Base-by-base conservation (phyloP, 2,797 vertebrate species). In the Poeciliopsis presidionis region DNA sequence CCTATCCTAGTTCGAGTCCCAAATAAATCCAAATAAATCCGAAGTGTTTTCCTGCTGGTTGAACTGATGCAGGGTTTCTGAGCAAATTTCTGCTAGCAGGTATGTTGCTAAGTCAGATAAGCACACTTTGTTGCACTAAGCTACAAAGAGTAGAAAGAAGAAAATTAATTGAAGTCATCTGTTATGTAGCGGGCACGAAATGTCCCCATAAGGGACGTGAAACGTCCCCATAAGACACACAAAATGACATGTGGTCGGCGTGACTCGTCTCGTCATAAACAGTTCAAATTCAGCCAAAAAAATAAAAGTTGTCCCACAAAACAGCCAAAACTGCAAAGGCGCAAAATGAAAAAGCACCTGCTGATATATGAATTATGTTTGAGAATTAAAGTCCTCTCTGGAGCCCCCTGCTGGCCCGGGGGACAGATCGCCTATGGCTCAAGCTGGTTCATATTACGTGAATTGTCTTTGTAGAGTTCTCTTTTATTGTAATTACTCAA, bases 401-500 rank as follows among this genome's bases (percentile, higher is more conserved):
- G 12, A 43, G 67, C 41, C 67, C 67, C 43, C 67, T 70, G 13
- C 41, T 46, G 67, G 43, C 43, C 41, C 4, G 67, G 67, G 13
- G 67, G 33, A 65, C 13, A 46, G 67, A 46, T 45, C 3, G 13
- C 22, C 41, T 28, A 18, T 70, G 6, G 6, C 41, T 45, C 25
- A 70, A 28, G 13, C 67, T 13, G 14, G 13, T 28, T 70, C 25
- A 70, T 45, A 70, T 70, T 45, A 16, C 25, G 81, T 82, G 20
- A 53, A 53, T 84, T 80, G 86, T 84, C 79, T 78, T 74, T 73
- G 72, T 88, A 30, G 76, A 63, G 70, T 81, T 88, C 75, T 67
- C 79, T 83, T 79, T 72, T 2, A 0, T 59, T 67, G 80, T 91
- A 94, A 94, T 92, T 93, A 89, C 89, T 77, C 57, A 93, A 90